phyloP scores from a whole-genome alignment of 2,888 invertebrate genomes.

The Drosophila affinis region DNA sequence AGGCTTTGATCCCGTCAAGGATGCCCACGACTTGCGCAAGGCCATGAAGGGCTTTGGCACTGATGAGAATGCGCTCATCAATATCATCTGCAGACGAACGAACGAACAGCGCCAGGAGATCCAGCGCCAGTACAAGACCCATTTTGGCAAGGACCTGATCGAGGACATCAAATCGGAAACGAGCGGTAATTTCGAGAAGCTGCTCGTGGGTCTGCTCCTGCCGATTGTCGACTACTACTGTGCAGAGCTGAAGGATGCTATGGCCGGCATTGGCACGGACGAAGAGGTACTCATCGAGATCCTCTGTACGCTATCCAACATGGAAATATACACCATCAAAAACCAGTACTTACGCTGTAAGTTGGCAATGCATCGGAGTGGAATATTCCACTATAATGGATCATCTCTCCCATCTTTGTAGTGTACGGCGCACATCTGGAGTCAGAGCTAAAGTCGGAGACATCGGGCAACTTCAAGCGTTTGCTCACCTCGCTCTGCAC shows the following conservation, averaged over 20 bases:
- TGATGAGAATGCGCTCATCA: conserved; percentile 94
- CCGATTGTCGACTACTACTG: conserved; percentile 92
- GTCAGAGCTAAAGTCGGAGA: conserved; percentile 92
- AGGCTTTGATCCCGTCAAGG: conserved; percentile 90
- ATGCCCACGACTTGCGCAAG: conserved; percentile 92
- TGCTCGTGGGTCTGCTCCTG: conserved; percentile 92
- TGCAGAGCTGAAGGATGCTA: conserved; percentile 92
- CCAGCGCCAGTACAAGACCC: conserved; percentile 83
- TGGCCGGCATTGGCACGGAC: conserved; percentile 92
- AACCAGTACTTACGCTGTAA: conserved; percentile 90
- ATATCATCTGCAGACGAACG: conserved; percentile 91
- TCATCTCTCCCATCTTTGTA: conserved; percentile 78
- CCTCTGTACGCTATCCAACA: conserved; percentile 93
- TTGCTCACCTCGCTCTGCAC: conserved; percentile 93
- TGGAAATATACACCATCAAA: conserved; percentile 91
- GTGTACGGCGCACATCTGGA: conserved; percentile 92
- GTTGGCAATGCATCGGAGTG: conserved; percentile 76
- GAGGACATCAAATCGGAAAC: conserved; percentile 94
- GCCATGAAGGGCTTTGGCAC: conserved; percentile 96
- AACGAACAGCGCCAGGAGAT: conserved; percentile 91
- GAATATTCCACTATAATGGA: no score
- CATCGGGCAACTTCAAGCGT: conserved; percentile 95
- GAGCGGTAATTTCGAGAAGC: conserved; percentile 93
- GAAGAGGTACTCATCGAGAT: conserved; percentile 95
- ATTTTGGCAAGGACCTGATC: conserved; percentile 88